Evolutionary conservation across 2,113 vertebrate species (phyloP), one percentile per base, ranked within the genome.

Genomic region (Prolemur simus): DNA sequence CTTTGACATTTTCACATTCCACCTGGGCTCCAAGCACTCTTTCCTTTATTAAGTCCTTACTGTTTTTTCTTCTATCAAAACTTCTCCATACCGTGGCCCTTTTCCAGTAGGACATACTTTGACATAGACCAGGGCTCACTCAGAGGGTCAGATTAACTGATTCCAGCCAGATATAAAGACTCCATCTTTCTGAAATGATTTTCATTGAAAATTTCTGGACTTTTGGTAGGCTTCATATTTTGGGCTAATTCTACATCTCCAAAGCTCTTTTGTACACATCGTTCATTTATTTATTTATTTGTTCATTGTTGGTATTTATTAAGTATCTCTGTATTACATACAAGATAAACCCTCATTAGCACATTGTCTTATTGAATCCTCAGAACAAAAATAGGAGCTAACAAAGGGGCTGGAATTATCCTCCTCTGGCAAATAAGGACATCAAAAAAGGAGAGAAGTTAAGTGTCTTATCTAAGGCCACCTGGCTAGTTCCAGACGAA

Each of bases 301-400:
- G 34, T 39, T 87, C 76, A 78, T 69, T 93, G 20, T 93, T 93
- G 8, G 92, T 66, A 92, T 47, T 77, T 83, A 78, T 56, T 84
- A 83, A 85, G 34, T 89, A 11, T 42, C 21, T 81, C 8, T 45
- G 54, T 49, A 58, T 73, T 84, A 14, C 6, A 69, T 39, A 76
- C 8, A 91, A 82, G 54, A 54, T 63, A 47, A 83, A 42, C 18
- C 8, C 14, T 94, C 54, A 56, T 71, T 85, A 85, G 27, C 21
- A 69, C 9, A 64, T n/a, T 95, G 20, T 66, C 80, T 78, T 87
- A 58, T 60, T 90, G 96, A 81, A 60, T 42, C 20, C 13, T 87
- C 37, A 20, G 12, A 94, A 74, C n/a, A 93, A 95, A 95, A 32
- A 56, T 49, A 91, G 6, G 29, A 69, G 14, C 21, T 89, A 89